Evolutionary conservation across 2,888 invertebrate species (phyloP), one percentile per base, ranked within the genome.

Genomic region (Branchipolynoe longqiensis): DNA sequence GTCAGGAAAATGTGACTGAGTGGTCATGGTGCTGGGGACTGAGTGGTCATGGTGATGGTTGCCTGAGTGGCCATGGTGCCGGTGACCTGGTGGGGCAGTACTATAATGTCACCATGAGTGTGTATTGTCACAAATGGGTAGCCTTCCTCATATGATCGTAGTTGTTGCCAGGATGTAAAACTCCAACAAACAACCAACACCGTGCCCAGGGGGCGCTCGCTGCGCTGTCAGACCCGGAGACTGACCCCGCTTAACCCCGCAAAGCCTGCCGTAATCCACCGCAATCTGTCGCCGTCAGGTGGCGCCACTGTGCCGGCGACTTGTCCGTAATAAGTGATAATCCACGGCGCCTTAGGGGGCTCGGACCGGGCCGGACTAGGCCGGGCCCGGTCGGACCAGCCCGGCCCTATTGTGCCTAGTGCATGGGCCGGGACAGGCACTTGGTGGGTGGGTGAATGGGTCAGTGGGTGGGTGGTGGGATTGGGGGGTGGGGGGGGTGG

Each of bases 221-320:
- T 22, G 69, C n/a, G n/a, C 36, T n/a, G 25, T 38, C 36, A 38
- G 69, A 14, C 78, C 48, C 2, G 54, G 41, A 48, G 48, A 78
- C 48, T 78, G 78, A 54, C 78, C 54, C 78, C 54, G 78, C 78
- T 78, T 78, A 28, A 78, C 78, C 78, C 54, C 54, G 28, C 31
- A 48, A 78, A 78, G 48, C 41, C 78, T 25, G 54, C 48, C 78
- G 28, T 78, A 78, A 78, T 78, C 78, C 48, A 33, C 28, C 28
- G 48, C 78, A 41, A 78, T 78, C 78, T 78, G 78, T 78, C 78
- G 48, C 78, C 54, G 78, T 78, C 78, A 78, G 78, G 1, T n/a
- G 36, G 36, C 36, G 38, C 36, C 69, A 2, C 36, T n/a, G 25
- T 14, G 31, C 28, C 28, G 14, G 3, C 36, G 69, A 8, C 69